Base-by-base conservation (phyloP, 2,888 invertebrate species). In the Eristalis intricaria region DNA sequence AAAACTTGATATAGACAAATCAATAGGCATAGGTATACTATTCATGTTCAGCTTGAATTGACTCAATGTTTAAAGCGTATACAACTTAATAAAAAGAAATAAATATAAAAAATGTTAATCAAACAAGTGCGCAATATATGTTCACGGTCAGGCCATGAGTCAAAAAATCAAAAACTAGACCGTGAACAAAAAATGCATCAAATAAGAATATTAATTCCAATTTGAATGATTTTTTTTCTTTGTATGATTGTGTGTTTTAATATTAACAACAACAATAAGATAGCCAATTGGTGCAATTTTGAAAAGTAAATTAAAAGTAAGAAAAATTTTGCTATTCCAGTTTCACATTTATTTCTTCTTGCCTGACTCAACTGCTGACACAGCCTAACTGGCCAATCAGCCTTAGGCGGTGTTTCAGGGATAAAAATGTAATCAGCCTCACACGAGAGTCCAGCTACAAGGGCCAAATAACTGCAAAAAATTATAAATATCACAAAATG, bases 341-440 rank as follows among this genome's bases (percentile, higher is more conserved):
- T 85, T 85, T 88, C 64, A 84, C 79, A 84, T 88, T 88, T 88
- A 86, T 87, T 81, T 83, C 75, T 84, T 90, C 93, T 93, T 95
- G 95, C 95, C 95, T 95, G 95, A 91, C 93, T 94, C 92, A 97
- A 94, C 93, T 96, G 96, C 92, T 94, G 94, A 94, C 97, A 97
- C 90, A 97, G 94, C 91, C 95, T 95, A 90, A 95, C 95, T 90
- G 95, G 95, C 97, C 97, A 97, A 93, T 96, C 96, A 88, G 93
- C 93, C 90, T 91, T 96, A 91, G 97, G 96, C 91, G 98, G 97
- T 94, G 96, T 96, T 94, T 98, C 97, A 90, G 97, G 97, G 93
- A 97, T 96, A 94, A 98, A 98, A 92, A 96, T 95, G 95, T 95
- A 97, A 94, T 97, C 97, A 91, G 97, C 97, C 92, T 97, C 97